A percentile compares a stretch with the other conserved stretches of the same genome.
These are phyloP conservation scores for Stercorarius parasiticus DNA, from an alignment of 2,113 vertebrate species.

Conservation along the genomic window DNA sequence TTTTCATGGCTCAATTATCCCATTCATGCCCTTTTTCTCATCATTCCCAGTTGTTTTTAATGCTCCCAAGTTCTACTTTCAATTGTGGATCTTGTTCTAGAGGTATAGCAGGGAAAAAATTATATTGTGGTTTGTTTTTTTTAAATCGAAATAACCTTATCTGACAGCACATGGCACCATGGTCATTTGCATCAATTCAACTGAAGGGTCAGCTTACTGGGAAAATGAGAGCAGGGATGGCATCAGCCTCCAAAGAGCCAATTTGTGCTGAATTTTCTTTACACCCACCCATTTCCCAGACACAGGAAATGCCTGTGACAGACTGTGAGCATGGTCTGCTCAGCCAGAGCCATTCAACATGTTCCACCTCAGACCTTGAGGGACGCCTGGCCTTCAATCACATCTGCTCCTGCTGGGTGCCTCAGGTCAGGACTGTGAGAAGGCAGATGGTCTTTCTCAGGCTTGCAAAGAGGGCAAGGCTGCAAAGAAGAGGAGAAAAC, in stretches of 20 bases:
- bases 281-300: not conserved
- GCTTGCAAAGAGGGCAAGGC: not conserved
- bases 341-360: not conserved
- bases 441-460: not conserved
- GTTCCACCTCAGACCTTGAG: not conserved
- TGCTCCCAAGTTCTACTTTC: not conserved
- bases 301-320: too few relatives aligned
- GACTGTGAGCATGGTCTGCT: not conserved
- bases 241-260: not conserved
- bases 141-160: not conserved
- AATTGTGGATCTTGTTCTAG: not conserved
- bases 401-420: not conserved
- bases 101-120: accelerated
- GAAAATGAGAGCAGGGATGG: not conserved
- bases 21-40: not conserved
- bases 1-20: not conserved
- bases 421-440: not conserved
- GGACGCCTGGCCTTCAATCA: not conserved
- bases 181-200: not conserved
- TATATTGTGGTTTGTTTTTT: too few relatives aligned
- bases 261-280: not conserved
- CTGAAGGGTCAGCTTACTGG: not conserved
- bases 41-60: not conserved
- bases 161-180: not conserved
- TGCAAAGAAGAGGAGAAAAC: not conserved